phyloP scores from a whole-genome alignment of 1,140 invertebrate species.

The Brachionus rubens region DNA sequence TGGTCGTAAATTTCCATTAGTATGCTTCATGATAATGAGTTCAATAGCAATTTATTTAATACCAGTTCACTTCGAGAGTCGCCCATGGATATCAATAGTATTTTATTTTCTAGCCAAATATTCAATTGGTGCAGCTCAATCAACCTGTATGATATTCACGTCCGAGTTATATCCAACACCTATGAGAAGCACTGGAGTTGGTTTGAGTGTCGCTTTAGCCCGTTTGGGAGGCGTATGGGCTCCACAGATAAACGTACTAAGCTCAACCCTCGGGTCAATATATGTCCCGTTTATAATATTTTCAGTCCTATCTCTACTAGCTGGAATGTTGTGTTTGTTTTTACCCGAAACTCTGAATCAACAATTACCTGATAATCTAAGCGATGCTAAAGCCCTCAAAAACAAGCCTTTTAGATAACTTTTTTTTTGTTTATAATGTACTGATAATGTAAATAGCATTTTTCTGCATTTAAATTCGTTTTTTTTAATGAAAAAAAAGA shows the following conservation, averaged over 20 bases:
- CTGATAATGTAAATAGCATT: too few species aligned
- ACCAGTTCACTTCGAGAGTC: not conserved
- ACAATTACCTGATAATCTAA: conserved; percentile 3
- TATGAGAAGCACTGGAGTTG: conserved; percentile 17
- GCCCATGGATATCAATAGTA: not conserved
- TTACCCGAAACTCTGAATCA: not conserved
- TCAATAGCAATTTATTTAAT: conserved; percentile 18
- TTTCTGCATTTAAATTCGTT: too few species aligned
- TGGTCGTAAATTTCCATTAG: not conserved
- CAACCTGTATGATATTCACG: not conserved
- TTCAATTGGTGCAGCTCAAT: conserved; percentile 6
- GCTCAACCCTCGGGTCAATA: not conserved
- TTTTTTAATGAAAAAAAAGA: too few species aligned
- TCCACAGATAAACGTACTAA: conserved; percentile 1
- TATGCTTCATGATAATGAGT: not conserved
- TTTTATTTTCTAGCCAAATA: conserved; percentile 19
- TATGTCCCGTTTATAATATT: not conserved
- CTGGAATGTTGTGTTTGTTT: not conserved
- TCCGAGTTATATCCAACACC: conserved; percentile 26
- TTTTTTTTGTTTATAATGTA: too few species aligned
- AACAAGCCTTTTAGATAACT: too few species aligned
- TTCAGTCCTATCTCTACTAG: not conserved
- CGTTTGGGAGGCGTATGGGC: conserved; percentile 3
- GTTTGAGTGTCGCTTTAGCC: not conserved
- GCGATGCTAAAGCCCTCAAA: not conserved